Base-by-base conservation (phyloP, 1,140 invertebrate genomes). In the Drosophila carrolli region DNA sequence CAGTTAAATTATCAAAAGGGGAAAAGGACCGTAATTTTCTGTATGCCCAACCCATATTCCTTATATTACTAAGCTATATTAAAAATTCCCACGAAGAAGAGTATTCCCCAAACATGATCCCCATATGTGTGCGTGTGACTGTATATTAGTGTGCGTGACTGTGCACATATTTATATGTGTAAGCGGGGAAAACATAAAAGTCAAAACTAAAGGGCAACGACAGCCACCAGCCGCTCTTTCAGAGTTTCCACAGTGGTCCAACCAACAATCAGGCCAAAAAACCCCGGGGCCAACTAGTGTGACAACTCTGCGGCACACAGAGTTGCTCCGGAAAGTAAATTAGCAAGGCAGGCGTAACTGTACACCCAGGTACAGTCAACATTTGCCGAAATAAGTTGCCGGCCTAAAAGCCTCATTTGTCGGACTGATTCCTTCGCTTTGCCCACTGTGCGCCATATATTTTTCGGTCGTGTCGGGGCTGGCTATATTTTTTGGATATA, bases 121-220 rank as follows among this genome's bases (percentile, higher is more conserved):
- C 27, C 55, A 59, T 23, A 66, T 56, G 32, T 47, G 44, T 14
- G 8, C 3, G 13, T 13, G 23, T 48, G 23, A 51, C 8, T 38
- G 38, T 13, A 48, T 16, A n/a, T 43, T 37, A 58, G 50, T 53
- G 37, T 63, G 50, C 62, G 38, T 57, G 46, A 74, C 46, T 85
- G 40, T 78, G 53, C 72, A 41, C 68, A 53, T 63, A 78, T 78
- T 79, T 78, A 75, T 79, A 63, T 83, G 74, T 79, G 65, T 71
- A 48, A 72, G 81, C 78, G 81, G 62, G 61, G 74, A 85, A 85
- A 85, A 85, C 81, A 85, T 85, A 85, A 85, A 85, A 85, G 81
- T 81, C 82, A 85, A 75, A 81, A 71, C 68, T 81, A 85, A 85
- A 81, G 81, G 81, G 82, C 82, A 78, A 50, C 79, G 82, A 85